Percentiles rank a stretch among this genome's conserved stretches.
phyloP scores from a whole-genome alignment of 2,797 vertebrate genomes.

The Toxotes lorentzi region DNA sequence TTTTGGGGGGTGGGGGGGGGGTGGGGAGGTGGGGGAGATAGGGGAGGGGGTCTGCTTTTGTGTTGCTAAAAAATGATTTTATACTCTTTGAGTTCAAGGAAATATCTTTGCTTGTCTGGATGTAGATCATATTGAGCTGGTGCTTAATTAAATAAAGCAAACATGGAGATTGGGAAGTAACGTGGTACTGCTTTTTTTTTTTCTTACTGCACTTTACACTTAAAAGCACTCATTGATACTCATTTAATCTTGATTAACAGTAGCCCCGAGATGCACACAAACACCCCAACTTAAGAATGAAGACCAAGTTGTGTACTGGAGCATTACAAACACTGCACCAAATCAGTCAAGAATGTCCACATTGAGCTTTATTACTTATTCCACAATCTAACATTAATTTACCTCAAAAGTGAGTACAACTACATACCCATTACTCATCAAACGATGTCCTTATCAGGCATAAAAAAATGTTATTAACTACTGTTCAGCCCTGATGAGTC shows the following conservation, averaged over 20 bases:
- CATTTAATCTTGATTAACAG: neutral
- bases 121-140: constrained; percentile 85
- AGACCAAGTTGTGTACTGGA: neutral
- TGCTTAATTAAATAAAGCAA: constrained; percentile 88
- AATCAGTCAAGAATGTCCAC: constrained; percentile 33
- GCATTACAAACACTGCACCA: neutral
- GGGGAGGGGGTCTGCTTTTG: constrained; percentile 38
- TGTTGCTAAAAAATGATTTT: constrained; percentile 76
- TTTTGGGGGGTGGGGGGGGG: constrained; percentile 3
- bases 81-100: constrained; percentile 74
- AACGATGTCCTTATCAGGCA: neutral
- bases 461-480: neutral
- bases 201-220: neutral
- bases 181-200: neutral
- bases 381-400: constrained; percentile 32
- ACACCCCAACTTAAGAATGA: neutral
- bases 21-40: neutral
- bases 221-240: neutral
- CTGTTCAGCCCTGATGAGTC: neutral
- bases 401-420: constrained; percentile 21
- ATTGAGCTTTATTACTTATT: constrained; percentile 55
- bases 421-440: constrained; percentile 17
- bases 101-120: constrained; percentile 64
- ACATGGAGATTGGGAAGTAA: constrained; percentile 51
- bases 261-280: neutral